Evolutionary conservation across 2,113 vertebrate species (phyloP).

Genomic region (Lathamus discolor): DNA sequence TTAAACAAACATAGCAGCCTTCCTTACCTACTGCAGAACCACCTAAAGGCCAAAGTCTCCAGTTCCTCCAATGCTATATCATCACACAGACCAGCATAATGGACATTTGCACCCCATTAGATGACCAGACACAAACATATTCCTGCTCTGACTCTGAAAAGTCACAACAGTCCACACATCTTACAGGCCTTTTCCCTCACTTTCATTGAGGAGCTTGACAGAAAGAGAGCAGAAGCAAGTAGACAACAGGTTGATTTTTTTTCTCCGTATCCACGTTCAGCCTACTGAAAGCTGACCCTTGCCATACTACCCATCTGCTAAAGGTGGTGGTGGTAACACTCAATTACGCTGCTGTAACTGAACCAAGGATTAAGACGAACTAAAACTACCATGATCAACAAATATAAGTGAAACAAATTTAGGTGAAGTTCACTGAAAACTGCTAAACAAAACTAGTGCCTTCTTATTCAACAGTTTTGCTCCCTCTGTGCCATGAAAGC

Average conservation of each 20-base stretch:
- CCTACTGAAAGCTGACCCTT: neutral
- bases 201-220: neutral
- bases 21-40: neutral
- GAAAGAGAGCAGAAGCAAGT: neutral
- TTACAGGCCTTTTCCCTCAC: neutral
- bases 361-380: neutral
- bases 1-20: neutral
- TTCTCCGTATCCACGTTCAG: neutral
- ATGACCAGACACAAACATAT: neutral
- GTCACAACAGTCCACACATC: neutral
- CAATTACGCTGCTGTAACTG: neutral
- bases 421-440: neutral
- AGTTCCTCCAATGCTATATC: neutral
- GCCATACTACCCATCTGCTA: neutral
- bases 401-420: neutral
- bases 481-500: neutral
- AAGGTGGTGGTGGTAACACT: neutral
- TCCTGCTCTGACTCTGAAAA: neutral
- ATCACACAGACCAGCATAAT: neutral
- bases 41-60: neutral
- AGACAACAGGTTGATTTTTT: neutral
- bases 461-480: neutral
- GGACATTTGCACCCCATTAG: accelerated
- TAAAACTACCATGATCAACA: neutral
- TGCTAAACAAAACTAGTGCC: neutral